Base-by-base conservation (phyloP, 2,888 invertebrate species). In the Lydus trimaculatus region DNA sequence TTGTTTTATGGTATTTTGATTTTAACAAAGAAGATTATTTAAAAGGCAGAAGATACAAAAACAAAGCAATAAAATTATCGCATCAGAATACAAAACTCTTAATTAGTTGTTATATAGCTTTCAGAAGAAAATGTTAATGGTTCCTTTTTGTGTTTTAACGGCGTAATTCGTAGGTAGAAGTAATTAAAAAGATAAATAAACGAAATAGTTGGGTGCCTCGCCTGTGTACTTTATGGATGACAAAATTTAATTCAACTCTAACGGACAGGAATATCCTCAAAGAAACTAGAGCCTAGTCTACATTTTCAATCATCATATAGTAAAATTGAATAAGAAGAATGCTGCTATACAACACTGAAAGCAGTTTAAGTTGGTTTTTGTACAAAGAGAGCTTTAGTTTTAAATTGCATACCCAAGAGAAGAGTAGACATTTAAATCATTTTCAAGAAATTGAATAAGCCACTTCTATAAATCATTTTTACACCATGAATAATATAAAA, bases 41-140 rank as follows among this genome's bases (percentile, higher is more conserved):
- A 43, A 17, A 17, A 43, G 17, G 33, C 0, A 11, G 13, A 36
- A 36, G 13, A 36, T 5, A 2, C 11, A 11, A 36, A 43, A 43
- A 43, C 43, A 48, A 23, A 23, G 20, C 48, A 48, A 48, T 48
- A 48, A 48, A 48, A 48, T 23, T 48, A 48, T 48, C 20, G 5
- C 20, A 48, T 48, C 11, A 20, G 20, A 48, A 7, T 20, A 48
- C 48, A 48, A 60, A 31, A 59, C 60, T 60, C 36, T 60, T 60
- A 60, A 60, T 60, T 60, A 28, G 60, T 36, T 60, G 60, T 60
- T 60, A 60, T 33, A 60, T 31, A n/a, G 33, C 36, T 60, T 60
- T 60, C 60, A 60, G 25, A 36, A 60, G 60, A 60, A 60, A 60
- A 33, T 33, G 31, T 31, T 60, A 33, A 60, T 60, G 31, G 60